A percentile compares a stretch with the other conserved stretches of the same genome.
Conservation (phyloP, 53 echinoderm and acorn worm genomes). For the Mesocentrotus franciscanus region DNA sequence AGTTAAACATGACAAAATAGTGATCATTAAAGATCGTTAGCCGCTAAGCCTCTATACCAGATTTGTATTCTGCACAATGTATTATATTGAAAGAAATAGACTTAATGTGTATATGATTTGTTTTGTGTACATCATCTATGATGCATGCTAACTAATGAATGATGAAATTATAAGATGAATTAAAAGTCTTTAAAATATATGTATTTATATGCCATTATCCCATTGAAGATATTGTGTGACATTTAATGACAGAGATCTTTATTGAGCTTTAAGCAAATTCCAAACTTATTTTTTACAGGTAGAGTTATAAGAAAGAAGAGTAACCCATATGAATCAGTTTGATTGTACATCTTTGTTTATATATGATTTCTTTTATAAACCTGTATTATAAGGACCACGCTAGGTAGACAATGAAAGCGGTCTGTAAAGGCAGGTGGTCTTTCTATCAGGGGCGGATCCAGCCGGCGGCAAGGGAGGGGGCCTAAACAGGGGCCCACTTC, state of each 20-base stretch:
- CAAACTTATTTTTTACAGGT: background rate
- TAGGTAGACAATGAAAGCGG: no score
- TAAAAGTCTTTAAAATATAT: background rate
- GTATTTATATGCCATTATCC: background rate
- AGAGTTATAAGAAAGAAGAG: no score
- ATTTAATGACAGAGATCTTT: background rate
- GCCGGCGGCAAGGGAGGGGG: no score
- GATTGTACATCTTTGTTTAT: background rate
- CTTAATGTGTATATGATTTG: conserved; percentile 1
- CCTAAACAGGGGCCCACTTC: no score
- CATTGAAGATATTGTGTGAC: no score
- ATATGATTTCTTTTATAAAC: no score
- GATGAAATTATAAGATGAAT: background rate
- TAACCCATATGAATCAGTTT: background rate
- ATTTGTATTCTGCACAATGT: background rate
- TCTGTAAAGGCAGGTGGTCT: no score
- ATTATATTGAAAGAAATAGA: background rate
- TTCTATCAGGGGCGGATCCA: no score
- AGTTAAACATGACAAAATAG: no score
- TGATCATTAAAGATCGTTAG: no score
- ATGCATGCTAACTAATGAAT: background rate
- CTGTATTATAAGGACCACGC: no score
- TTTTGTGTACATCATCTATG: background rate
- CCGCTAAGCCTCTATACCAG: background rate
- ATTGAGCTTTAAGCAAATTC: background rate